Conservation (phyloP, 1,140 invertebrate genomes). For the Platyscapa corneri region DNA sequence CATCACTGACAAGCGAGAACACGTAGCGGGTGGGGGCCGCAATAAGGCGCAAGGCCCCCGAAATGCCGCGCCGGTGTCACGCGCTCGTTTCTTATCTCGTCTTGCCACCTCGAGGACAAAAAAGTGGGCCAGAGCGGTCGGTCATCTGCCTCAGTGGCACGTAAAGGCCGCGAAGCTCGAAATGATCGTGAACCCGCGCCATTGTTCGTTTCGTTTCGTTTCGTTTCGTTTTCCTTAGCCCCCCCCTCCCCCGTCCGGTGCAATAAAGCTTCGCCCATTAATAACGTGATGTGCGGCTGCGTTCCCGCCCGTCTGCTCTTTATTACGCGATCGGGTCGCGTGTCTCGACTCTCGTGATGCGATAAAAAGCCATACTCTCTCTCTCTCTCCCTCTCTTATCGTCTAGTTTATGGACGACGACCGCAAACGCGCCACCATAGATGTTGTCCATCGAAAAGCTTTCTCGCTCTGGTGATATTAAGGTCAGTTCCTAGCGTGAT, state of each 20-base stretch:
- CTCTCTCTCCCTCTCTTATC: background rate
- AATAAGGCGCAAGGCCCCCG: background rate
- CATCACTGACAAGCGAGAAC: background rate
- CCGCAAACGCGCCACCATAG: too few relatives aligned
- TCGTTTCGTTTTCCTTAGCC: too few relatives aligned
- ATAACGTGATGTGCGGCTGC: background rate
- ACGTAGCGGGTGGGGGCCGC: too few relatives aligned
- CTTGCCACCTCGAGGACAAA: background rate
- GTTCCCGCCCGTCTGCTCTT: background rate
- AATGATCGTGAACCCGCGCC: background rate
- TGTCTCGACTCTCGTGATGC: background rate
- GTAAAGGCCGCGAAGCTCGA: background rate
- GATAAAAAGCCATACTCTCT: constrained; percentile 6
- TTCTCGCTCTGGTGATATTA: background rate
- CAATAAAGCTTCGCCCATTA: constrained; percentile 17
- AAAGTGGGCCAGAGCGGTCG: background rate
- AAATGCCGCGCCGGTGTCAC: background rate
- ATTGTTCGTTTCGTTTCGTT: background rate
- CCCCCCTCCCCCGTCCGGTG: background rate
- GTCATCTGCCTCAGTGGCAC: background rate
- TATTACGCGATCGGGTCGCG: constrained; percentile 3
- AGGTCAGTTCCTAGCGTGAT: background rate
- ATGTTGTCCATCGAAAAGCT: background rate
- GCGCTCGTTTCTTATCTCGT: background rate
- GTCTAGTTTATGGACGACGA: too few relatives aligned